These are phyloP conservation scores for Drosophila ironensis DNA, from an alignment of 1,140 invertebrate species.

Conservation along the genomic window DNA sequence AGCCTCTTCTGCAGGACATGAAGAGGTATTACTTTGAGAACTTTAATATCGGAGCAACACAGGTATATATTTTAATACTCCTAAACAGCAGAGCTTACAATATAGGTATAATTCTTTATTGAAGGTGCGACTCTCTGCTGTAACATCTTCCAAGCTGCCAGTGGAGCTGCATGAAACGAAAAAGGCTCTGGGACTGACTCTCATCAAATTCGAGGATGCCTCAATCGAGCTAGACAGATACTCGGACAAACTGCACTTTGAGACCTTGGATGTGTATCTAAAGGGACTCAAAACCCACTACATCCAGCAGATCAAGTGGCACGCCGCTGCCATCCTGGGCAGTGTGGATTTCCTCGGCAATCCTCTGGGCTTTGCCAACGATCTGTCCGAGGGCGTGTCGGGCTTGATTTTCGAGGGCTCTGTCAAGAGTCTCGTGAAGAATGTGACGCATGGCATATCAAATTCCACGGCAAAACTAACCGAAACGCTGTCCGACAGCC, in stretches of 20 bases:
- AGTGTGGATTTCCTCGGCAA: slow-evolving; percentile 99
- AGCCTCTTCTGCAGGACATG: slow-evolving; percentile 90
- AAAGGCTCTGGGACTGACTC: slow-evolving; percentile 91
- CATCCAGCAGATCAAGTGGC: slow-evolving; percentile 93
- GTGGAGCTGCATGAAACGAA: slow-evolving; percentile 91
- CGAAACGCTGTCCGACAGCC: slow-evolving; percentile 94
- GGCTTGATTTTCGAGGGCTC: slow-evolving; percentile 95
- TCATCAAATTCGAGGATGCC: slow-evolving; percentile 98
- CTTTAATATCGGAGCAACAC: slow-evolving; percentile 90
- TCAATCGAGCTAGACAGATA: slow-evolving; percentile 95
- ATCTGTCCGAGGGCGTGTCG: slow-evolving; percentile 96
- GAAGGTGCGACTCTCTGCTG: slow-evolving; percentile 91
- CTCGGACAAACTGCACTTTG: slow-evolving; percentile 92
- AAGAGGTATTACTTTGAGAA: slow-evolving; percentile 95
- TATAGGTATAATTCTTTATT: slow-evolving; percentile 20
- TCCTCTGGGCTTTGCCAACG: slow-evolving; percentile 96
- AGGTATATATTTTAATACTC: slow-evolving; percentile 41
- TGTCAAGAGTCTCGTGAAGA: slow-evolving; percentile 94
- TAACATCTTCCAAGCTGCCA: slow-evolving; percentile 91
- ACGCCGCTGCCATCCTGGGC: slow-evolving; percentile 96
- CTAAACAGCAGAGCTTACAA: slow-evolving; percentile 77
- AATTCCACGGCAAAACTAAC: slow-evolving; percentile 98
- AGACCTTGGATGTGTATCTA: slow-evolving; percentile 85
- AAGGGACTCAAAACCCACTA: slow-evolving; percentile 76
- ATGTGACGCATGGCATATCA: slow-evolving; percentile 97